A percentile compares a stretch with the other conserved stretches of the same genome.
phyloP scores from a whole-genome alignment of 2,888 invertebrate species.

The Syritta pipiens region DNA sequence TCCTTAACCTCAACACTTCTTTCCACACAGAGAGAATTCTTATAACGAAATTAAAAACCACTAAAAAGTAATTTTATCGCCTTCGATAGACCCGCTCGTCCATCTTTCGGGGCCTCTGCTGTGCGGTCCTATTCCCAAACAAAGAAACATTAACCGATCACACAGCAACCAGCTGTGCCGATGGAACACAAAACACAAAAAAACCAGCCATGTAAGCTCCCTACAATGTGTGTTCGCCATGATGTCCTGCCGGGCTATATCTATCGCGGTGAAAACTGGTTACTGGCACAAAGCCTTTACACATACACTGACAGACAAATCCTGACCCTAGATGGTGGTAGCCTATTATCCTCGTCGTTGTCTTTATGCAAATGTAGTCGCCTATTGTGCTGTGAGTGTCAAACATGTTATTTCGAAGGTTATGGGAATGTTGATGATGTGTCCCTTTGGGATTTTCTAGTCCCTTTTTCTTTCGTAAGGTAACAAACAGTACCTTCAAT shows the following conservation, averaged over 20 bases:
- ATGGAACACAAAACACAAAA: not conserved
- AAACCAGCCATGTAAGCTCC: slow-evolving; percentile 14
- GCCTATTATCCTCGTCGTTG: slow-evolving; percentile 38
- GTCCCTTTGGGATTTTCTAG: not conserved
- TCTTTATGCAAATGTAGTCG: slow-evolving; percentile 56
- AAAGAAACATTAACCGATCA: slow-evolving; percentile 39
- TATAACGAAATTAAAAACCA: slow-evolving; percentile 30
- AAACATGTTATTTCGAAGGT: slow-evolving; percentile 34
- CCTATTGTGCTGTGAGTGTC: not conserved
- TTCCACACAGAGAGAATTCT: not conserved
- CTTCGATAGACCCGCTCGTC: slow-evolving; percentile 1
- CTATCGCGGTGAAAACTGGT: slow-evolving; percentile 65
- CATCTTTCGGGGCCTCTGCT: not conserved
- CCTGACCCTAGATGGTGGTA: slow-evolving; percentile 23
- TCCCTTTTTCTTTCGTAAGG: too few species aligned
- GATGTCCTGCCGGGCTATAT: slow-evolving; percentile 57
- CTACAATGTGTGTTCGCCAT: slow-evolving; percentile 23
- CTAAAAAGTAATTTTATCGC: slow-evolving; percentile 55
- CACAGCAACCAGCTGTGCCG: slow-evolving; percentile 50
- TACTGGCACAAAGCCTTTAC: slow-evolving; percentile 20
- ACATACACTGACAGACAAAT: slow-evolving; percentile 7
- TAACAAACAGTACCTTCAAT: slow-evolving; percentile 42
- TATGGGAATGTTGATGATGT: not conserved
- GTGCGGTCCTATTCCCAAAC: slow-evolving; percentile 32
- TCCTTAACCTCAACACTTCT: too few species aligned